These are phyloP conservation scores for Noctua janthe DNA, from an alignment of 2,888 invertebrate species.

Conservation along the genomic window DNA sequence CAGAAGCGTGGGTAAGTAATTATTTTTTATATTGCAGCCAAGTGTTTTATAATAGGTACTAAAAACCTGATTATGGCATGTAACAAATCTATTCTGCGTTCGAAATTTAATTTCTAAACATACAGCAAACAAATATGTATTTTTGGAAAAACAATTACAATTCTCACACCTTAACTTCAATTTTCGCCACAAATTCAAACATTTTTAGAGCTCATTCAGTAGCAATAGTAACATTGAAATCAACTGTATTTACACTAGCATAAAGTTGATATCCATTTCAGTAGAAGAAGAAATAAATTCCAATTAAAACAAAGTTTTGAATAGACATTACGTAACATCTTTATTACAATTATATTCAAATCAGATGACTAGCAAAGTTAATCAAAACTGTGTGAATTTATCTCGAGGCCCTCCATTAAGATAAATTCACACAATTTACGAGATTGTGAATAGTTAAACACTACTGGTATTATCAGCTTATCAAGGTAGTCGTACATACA, in stretches of 20 bases:
- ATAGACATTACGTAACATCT: not conserved
- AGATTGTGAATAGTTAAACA: not conserved
- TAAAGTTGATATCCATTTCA: not conserved
- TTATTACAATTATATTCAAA: not conserved
- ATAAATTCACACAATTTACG: not conserved
- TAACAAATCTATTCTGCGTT: not conserved
- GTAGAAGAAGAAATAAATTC: not conserved
- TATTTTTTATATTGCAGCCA: slow-evolving; percentile 10
- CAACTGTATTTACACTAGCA: not conserved
- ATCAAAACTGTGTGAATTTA: not conserved
- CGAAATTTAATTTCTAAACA: not conserved
- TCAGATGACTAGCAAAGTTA: not conserved
- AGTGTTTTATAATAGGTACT: not conserved
- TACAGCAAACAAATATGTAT: not conserved
- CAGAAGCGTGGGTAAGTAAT: not conserved
- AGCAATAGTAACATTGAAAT: not conserved
- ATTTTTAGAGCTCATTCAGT: not conserved
- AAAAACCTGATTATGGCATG: not conserved
- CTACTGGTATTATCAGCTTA: not conserved
- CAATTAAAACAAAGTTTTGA: not conserved
- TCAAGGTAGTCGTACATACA: not conserved
- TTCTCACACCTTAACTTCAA: not conserved
- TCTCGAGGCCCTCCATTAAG: not conserved
- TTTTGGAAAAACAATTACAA: not conserved
- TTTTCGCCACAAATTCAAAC: not conserved